Conservation (phyloP, 2,797 vertebrate species). For the Periophthalmus magnuspinnatus region DNA sequence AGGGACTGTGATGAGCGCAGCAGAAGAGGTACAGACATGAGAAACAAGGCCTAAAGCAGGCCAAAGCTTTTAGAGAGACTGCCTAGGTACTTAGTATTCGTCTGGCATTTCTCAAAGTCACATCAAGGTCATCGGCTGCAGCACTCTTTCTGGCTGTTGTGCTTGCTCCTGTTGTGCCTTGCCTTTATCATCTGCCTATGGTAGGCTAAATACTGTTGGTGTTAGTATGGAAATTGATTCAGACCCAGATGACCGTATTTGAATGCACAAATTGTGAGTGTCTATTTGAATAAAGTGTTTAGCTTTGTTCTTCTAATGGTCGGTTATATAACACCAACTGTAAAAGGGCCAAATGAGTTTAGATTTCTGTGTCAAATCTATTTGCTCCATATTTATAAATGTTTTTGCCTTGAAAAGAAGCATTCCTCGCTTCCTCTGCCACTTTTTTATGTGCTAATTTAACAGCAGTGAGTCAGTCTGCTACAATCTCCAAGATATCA, state of each 20-base stretch:
- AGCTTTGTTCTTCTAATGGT: neutral
- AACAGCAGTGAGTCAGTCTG: conserved; percentile 19
- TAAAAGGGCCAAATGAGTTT: neutral
- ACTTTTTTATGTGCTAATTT: conserved; percentile 24
- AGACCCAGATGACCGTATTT: neutral
- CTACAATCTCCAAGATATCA: conserved; percentile 25
- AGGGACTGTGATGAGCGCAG: conserved; percentile 42
- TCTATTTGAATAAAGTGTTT: neutral
- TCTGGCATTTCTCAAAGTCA: conserved; percentile 70
- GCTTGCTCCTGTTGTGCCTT: conserved; percentile 40
- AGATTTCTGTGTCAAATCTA: conserved; percentile 5
- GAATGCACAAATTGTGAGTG: neutral
- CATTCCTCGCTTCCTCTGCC: conserved; percentile 5
- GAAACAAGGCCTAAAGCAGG: conserved; percentile 34
- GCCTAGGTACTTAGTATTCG: conserved; percentile 69
- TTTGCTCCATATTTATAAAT: conserved; percentile 5
- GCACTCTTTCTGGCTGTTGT: conserved; percentile 39
- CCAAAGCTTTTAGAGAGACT: conserved; percentile 58
- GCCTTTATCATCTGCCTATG: conserved; percentile 39
- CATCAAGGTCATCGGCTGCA: conserved; percentile 71
- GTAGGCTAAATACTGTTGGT: conserved; percentile 26
- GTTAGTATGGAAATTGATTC: conserved; percentile 56
- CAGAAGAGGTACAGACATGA: conserved; percentile 52
- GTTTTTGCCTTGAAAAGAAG: conserved; percentile 4
- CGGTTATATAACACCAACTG: too few relatives aligned